Percentiles rank a stretch among this genome's conserved stretches.
Evolutionary conservation across 2,888 invertebrate genomes (phyloP).

Genomic region (Cephus pygmeus): DNA sequence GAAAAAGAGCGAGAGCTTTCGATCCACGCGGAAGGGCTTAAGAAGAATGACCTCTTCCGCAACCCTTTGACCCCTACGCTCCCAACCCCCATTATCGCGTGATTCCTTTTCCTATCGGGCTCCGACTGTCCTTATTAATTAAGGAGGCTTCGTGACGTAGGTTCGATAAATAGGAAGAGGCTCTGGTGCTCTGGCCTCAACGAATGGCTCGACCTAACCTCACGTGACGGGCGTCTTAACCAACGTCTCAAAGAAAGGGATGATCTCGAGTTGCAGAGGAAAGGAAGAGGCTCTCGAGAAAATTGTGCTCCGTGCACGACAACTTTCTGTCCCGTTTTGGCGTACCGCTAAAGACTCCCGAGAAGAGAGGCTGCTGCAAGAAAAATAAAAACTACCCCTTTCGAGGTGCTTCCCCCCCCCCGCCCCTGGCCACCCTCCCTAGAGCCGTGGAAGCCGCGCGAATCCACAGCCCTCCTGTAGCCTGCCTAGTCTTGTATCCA

Average conservation of each 20-base stretch:
- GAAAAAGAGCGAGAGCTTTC: not conserved
- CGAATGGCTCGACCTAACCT: not conserved
- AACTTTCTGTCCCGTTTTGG: slow-evolving; percentile 39
- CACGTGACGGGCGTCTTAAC: not conserved
- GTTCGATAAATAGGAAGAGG: not conserved
- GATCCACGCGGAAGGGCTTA: not conserved
- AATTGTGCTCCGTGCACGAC: slow-evolving; percentile 39
- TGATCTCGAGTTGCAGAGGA: not conserved
- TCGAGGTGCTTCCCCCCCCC: not conserved
- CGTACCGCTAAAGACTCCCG: slow-evolving; percentile 29
- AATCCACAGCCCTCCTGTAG: not conserved
- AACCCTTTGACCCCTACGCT: not conserved
- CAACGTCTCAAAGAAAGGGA: not conserved
- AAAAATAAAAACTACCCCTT: slow-evolving; percentile 41
- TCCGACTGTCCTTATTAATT: slow-evolving; percentile 28
- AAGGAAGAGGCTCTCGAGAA: slow-evolving; percentile 20
- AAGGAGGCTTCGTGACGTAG: slow-evolving; percentile 16
- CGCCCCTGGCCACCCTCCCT: not conserved
- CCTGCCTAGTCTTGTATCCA: not conserved
- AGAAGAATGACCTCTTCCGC: not conserved
- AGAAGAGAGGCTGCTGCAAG: slow-evolving; percentile 24
- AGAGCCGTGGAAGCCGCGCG: not conserved
- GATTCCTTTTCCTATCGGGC: slow-evolving; percentile 26
- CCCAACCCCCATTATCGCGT: slow-evolving; percentile 15
- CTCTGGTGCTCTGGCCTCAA: not conserved